Percentiles rank a stretch among this genome's conserved stretches.
Evolutionary conservation across 2,113 vertebrate genomes (phyloP).

Genomic region (Micromys minutus): DNA sequence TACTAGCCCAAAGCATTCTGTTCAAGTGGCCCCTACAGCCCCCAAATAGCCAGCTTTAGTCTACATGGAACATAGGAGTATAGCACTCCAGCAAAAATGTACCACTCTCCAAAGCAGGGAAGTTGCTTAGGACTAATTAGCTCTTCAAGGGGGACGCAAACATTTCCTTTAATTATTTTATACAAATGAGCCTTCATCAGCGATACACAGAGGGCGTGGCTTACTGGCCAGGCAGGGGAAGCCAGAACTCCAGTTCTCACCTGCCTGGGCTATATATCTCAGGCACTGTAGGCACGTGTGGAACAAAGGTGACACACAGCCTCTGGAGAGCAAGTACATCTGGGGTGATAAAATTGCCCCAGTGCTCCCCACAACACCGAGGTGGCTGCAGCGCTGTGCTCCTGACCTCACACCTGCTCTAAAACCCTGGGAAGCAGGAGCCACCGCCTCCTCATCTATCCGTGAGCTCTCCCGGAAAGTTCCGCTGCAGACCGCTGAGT

Average conservation of each 20-base stretch:
- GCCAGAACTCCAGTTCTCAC: background rate
- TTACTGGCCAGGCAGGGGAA: background rate
- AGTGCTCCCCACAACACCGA: rapidly evolving
- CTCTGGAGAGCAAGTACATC: background rate
- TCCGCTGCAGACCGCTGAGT: background rate
- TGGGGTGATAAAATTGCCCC: background rate
- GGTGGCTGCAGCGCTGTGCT: background rate
- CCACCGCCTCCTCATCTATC: background rate
- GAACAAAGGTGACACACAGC: background rate
- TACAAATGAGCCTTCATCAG: constrained; percentile 20
- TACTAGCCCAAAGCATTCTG: background rate
- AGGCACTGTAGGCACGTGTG: background rate
- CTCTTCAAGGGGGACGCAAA: constrained; percentile 20
- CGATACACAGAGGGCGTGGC: background rate
- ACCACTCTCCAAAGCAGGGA: background rate
- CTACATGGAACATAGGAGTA: background rate
- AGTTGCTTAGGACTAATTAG: constrained; percentile 2
- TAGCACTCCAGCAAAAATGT: background rate
- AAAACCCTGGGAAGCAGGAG: background rate
- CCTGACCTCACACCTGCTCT: background rate
- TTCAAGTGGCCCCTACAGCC: background rate
- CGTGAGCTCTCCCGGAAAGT: background rate
- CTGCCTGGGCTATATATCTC: background rate
- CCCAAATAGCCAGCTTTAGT: background rate
- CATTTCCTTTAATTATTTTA: constrained; percentile 20